Evolutionary conservation across 37 sponge, comb jelly and placozoan genomes (phyloP).

Genomic region (Sycon ciliatum): DNA sequence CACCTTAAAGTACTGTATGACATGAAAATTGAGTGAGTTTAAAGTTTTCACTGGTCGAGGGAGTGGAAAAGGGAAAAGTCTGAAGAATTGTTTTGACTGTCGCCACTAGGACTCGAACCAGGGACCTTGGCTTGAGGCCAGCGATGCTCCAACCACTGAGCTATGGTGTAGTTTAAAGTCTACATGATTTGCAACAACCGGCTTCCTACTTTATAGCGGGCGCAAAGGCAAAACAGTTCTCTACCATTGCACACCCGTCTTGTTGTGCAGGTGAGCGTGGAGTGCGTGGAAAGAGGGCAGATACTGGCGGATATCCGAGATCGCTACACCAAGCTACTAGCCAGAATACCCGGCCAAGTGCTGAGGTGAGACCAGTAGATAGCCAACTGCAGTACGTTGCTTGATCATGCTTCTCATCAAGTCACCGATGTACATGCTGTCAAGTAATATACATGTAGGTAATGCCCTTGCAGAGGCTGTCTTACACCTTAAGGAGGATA

Average conservation of each 20-base stretch:
- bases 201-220: too few species aligned
- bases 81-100: too few species aligned
- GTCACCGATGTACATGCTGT: neutral
- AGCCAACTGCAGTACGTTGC: neutral
- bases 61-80: too few species aligned
- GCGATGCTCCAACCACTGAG: too few species aligned
- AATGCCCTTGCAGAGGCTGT: neutral
- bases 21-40: neutral
- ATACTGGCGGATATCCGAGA: conserved; percentile 71
- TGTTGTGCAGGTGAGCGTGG: conserved; percentile 65
- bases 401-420: neutral
- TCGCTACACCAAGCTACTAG: conserved; percentile 66
- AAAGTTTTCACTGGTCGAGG: neutral
- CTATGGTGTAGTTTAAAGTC: too few species aligned
- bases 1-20: neutral
- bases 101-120: too few species aligned
- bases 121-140: too few species aligned
- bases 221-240: too few species aligned
- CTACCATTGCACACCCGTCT: too few species aligned
- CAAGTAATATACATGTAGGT: neutral
- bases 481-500: too few species aligned
- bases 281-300: conserved; percentile 83
- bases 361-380: conserved; percentile 45
- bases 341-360: conserved; percentile 77
- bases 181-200: too few species aligned